phyloP scores from a whole-genome alignment of 2,113 vertebrate genomes.

The Meles meles region DNA sequence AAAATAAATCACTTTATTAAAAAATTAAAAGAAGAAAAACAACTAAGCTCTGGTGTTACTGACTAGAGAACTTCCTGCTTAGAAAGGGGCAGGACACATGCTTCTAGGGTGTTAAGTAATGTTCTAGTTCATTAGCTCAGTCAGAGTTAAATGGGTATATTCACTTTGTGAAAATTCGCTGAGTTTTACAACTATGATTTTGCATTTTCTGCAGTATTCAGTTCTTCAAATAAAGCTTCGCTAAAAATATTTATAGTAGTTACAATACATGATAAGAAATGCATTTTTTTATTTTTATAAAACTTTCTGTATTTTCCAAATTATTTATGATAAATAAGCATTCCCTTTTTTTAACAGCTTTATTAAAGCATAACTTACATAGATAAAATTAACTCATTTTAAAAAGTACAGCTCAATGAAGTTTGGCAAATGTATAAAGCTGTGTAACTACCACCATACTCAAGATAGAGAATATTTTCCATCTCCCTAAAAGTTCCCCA shows the following conservation, averaged over 20 bases:
- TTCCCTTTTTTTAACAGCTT: neutral
- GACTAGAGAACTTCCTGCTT: neutral
- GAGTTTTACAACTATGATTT: neutral
- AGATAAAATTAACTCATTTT: neutral
- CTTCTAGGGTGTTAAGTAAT: neutral
- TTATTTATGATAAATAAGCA: neutral
- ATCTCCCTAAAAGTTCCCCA: neutral
- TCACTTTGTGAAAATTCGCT: neutral
- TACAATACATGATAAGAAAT: neutral
- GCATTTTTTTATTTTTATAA: neutral
- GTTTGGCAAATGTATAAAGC: neutral
- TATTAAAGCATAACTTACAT: neutral
- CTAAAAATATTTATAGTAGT: neutral
- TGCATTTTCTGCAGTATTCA: neutral
- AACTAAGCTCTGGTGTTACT: neutral
- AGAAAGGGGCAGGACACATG: neutral
- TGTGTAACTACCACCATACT: neutral
- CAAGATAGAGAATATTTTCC: neutral
- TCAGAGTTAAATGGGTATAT: neutral
- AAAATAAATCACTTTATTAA: too few relatives aligned
- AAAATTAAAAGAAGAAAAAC: too few relatives aligned
- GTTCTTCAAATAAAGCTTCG: neutral
- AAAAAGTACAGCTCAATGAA: neutral
- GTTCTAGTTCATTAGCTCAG: neutral
- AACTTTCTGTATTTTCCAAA: neutral